Conservation (phyloP, 2,797 vertebrate genomes). For the Hippopotamyrus pictus region DNA sequence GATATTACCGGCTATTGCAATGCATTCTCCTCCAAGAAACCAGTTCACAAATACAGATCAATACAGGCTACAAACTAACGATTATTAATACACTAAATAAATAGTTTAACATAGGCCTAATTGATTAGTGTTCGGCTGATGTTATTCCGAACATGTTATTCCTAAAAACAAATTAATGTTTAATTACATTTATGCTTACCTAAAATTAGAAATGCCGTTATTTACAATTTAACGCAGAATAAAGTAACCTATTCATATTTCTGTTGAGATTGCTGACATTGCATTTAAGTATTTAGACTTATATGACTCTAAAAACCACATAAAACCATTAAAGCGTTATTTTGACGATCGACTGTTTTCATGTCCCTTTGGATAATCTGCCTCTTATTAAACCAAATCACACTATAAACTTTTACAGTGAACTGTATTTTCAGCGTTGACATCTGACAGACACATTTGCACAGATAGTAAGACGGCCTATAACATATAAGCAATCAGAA, state of each 20-base stretch:
- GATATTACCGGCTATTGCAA: neutral
- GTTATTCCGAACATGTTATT: neutral
- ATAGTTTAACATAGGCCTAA: neutral
- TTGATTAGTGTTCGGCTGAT: neutral
- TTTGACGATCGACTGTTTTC: neutral
- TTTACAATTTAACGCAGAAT: neutral
- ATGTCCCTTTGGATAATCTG: neutral
- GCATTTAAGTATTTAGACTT: neutral
- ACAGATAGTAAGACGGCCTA: neutral
- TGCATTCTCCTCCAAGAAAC: neutral
- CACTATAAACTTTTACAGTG: constrained; percentile 4
- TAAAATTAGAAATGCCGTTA: neutral
- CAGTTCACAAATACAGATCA: neutral
- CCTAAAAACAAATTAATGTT: neutral
- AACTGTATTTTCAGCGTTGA: neutral
- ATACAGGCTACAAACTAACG: neutral
- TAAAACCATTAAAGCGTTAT: neutral
- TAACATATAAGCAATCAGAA: neutral
- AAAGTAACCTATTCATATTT: neutral
- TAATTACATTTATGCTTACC: neutral
- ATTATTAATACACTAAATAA: constrained; percentile 2
- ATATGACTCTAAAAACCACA: neutral
- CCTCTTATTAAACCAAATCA: neutral
- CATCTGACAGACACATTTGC: neutral
- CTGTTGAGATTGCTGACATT: neutral